Evolutionary conservation across 2,888 invertebrate genomes (phyloP).

Genomic region (Escarpia spicata): DNA sequence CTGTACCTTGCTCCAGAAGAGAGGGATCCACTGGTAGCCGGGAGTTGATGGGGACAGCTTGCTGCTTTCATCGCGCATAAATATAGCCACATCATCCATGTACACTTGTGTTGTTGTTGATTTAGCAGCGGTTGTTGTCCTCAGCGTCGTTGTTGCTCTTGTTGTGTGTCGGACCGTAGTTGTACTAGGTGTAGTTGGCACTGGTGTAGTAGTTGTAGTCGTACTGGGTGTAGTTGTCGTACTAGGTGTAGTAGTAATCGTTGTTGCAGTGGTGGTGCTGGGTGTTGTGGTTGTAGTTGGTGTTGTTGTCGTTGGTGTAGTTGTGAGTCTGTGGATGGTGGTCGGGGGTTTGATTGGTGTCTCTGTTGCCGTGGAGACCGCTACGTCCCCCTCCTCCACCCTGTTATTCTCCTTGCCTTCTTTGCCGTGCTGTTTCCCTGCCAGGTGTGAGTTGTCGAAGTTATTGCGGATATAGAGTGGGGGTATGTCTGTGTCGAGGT

Average conservation of each 20-base stretch:
- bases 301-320: background rate
- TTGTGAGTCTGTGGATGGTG: background rate
- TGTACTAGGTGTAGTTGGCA: background rate
- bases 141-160: constrained; percentile 20
- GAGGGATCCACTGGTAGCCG: constrained; percentile 38
- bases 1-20: constrained; percentile 44
- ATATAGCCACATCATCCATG: constrained; percentile 20
- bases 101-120: constrained; percentile 8
- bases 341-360: background rate
- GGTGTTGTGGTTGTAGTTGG: constrained; percentile 14
- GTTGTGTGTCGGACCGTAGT: background rate
- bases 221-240: background rate
- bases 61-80: background rate
- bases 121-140: background rate
- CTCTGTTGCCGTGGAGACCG: background rate
- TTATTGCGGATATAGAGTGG: background rate
- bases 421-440: background rate
- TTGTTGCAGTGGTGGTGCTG: constrained; percentile 14
- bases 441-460: background rate
- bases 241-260: background rate
- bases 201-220: background rate
- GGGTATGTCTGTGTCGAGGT: background rate
- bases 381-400: background rate
- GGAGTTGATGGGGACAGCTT: background rate
- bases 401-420: background rate